These are phyloP conservation scores for Nemapogon koenigi DNA, from an alignment of 2,888 invertebrate species.

Conservation along the genomic window DNA sequence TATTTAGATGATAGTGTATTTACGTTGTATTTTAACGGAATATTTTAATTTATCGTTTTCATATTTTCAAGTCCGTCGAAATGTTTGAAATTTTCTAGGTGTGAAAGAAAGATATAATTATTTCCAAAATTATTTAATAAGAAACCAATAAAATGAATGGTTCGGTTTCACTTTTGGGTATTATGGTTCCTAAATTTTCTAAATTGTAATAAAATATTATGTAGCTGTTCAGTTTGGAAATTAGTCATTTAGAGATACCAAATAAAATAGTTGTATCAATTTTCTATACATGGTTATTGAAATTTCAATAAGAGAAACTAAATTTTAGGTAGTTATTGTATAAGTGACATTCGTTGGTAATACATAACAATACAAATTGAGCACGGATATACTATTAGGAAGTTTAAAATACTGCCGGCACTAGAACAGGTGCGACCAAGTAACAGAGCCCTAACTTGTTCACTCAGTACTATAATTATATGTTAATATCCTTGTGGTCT, in stretches of 20 bases:
- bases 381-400: constrained; percentile 61
- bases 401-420: constrained; percentile 55
- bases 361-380: constrained; percentile 36
- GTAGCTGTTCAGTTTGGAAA: constrained; percentile 59
- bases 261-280: constrained; percentile 58
- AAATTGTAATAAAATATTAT: constrained; percentile 54
- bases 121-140: constrained; percentile 57
- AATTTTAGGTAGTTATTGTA: constrained; percentile 54
- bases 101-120: constrained; percentile 49
- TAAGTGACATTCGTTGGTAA: constrained; percentile 53
- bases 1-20: constrained; percentile 51
- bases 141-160: constrained; percentile 33
- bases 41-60: constrained; percentile 46
- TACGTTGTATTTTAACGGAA: constrained; percentile 26
- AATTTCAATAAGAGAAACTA: constrained; percentile 49
- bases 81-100: constrained; percentile 32
- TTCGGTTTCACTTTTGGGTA: constrained; percentile 63
- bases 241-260: constrained; percentile 60
- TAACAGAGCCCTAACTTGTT: constrained; percentile 1
- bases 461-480: constrained; percentile 5
- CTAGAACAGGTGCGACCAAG: constrained; percentile 17
- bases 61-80: constrained; percentile 58
- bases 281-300: constrained; percentile 60
- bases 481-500: constrained; percentile 62
- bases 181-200: constrained; percentile 67